These are phyloP conservation scores for Halcyon smyrnensis DNA, from an alignment of 2,797 vertebrate species.

Conservation along the genomic window DNA sequence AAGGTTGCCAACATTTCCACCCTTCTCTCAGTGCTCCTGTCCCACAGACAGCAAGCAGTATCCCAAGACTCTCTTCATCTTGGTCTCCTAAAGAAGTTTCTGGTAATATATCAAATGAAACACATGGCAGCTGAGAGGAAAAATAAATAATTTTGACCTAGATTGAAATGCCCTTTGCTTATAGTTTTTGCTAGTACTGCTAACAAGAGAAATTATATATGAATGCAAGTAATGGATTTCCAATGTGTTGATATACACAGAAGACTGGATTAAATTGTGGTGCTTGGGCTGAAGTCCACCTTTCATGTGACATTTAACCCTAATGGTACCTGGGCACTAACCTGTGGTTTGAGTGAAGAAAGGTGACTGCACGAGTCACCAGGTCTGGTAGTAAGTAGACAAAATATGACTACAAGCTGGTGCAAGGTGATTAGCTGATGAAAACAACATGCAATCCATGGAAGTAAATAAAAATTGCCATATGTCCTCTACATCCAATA, in stretches of 20 bases:
- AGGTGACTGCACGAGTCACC: not conserved
- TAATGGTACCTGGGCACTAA: not conserved
- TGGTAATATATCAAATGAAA: not conserved
- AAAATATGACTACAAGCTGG: not conserved
- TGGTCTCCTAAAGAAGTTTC: not conserved
- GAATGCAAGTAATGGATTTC: not conserved
- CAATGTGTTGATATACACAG: accelerated
- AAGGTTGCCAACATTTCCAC: not conserved
- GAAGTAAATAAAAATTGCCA: not conserved
- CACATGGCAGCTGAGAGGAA: not conserved
- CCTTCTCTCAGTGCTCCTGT: not conserved
- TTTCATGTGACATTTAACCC: not conserved
- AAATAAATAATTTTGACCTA: not conserved
- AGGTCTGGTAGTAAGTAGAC: not conserved
- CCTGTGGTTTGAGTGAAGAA: not conserved
- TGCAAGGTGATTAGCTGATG: not conserved
- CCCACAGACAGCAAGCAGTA: not conserved
- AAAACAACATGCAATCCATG: not conserved
- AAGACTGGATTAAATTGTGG: not conserved
- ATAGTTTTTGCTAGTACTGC: not conserved
- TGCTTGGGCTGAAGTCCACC: not conserved
- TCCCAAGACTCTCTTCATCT: not conserved
- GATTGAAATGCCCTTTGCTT: not conserved
- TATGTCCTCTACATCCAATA: not conserved
- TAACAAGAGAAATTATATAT: not conserved